phyloP scores from a whole-genome alignment of 2,113 vertebrate species.

The Semnornis frantzii region DNA sequence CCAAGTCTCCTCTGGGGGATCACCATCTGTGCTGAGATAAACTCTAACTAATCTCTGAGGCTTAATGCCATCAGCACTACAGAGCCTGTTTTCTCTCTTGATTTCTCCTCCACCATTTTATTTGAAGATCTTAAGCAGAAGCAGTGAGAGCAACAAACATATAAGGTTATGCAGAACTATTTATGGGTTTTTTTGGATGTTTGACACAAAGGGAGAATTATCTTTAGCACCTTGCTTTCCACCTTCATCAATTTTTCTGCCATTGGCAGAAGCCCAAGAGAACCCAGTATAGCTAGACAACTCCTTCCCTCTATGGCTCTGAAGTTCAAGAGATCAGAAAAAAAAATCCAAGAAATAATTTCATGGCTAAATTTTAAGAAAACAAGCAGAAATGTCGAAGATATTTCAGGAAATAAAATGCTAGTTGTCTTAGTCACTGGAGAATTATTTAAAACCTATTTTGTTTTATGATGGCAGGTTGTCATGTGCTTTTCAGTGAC shows the following conservation, averaged over 20 bases:
- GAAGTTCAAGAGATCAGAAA: background rate
- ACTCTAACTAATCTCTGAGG: slow-evolving; percentile 45
- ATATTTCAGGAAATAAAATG: slow-evolving; percentile 3
- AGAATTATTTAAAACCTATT: slow-evolving; percentile 32
- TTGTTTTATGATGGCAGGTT: background rate
- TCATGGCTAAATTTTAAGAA: background rate
- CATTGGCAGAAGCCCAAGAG: background rate
- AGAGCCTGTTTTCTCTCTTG: slow-evolving; percentile 12
- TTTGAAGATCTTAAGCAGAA: background rate
- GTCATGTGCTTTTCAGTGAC: background rate
- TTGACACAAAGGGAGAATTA: background rate
- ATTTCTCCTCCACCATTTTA: slow-evolving; percentile 1
- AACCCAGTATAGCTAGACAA: background rate
- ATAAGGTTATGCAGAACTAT: background rate
- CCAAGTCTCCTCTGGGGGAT: slow-evolving; percentile 25
- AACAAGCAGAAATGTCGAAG: background rate
- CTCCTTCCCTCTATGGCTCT: background rate
- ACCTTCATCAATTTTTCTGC: background rate
- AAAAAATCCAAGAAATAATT: background rate
- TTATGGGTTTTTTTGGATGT: fast-evolving
- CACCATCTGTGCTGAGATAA: slow-evolving; percentile 50
- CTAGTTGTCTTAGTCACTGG: background rate
- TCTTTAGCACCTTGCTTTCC: background rate
- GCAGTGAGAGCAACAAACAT: background rate
- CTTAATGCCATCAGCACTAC: background rate